Conservation (phyloP, 2,888 invertebrate genomes). For the Hydropsyche betteni region DNA sequence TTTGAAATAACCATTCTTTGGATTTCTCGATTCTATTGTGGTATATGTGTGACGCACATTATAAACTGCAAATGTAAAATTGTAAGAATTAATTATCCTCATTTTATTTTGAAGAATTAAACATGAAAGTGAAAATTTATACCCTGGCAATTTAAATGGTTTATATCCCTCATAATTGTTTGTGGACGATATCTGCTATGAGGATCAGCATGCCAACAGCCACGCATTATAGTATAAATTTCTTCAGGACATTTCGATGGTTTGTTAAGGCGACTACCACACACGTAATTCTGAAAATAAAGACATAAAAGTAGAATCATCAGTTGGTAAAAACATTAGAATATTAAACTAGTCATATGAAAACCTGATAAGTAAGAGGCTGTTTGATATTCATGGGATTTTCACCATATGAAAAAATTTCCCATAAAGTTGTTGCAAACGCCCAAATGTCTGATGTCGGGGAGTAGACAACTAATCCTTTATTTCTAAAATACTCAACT, state of each 20-base stretch:
- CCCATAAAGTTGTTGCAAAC: conserved; percentile 91
- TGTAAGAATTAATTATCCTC: too few relatives aligned
- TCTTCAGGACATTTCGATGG: conserved; percentile 77
- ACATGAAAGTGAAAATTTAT: conserved; percentile 34
- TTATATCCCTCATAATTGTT: conserved; percentile 85
- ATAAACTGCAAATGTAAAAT: conserved; percentile 60
- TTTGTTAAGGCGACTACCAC: conserved; percentile 73
- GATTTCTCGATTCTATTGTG: conserved; percentile 60
- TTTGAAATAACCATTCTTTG: not conserved
- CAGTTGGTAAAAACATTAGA: not conserved
- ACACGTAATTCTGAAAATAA: conserved; percentile 69
- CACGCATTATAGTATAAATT: conserved; percentile 79
- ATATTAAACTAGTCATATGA: conserved; percentile 26
- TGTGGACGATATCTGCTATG: conserved; percentile 80
- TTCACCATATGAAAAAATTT: conserved; percentile 85
- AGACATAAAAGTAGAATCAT: conserved; percentile 32
- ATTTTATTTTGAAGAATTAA: too few relatives aligned
- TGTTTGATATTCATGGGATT: conserved; percentile 62
- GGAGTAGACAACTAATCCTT: conserved; percentile 70
- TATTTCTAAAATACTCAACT: conserved; percentile 80
- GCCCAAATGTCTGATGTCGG: conserved; percentile 89
- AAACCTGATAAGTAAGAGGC: conserved; percentile 61
- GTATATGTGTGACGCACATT: conserved; percentile 70
- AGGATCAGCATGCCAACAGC: conserved; percentile 83
- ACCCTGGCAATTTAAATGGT: conserved; percentile 80